phyloP scores from a whole-genome alignment of 2,888 invertebrate species.

The Lingula anatina region DNA sequence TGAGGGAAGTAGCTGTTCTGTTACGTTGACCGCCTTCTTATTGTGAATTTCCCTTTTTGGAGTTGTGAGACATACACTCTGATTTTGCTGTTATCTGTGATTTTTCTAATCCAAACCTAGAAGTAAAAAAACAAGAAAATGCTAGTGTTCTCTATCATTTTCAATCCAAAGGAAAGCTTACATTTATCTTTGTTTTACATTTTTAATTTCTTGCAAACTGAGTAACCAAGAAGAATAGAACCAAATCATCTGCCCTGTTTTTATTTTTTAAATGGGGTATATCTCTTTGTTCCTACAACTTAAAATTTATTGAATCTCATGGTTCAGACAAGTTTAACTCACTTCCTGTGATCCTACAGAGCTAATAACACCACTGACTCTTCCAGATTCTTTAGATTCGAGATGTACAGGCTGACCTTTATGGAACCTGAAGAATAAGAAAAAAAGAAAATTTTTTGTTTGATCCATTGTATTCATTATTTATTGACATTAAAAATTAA shows the following conservation, averaged over 20 bases:
- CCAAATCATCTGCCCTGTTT: not conserved
- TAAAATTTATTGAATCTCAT: too few relatives aligned
- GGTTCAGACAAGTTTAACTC: constrained; percentile 29
- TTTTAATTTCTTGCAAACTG: not conserved
- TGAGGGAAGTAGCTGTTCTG: too few relatives aligned
- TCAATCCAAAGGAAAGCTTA: not conserved
- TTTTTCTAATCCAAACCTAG: constrained; percentile 87
- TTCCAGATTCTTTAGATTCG: constrained; percentile 78
- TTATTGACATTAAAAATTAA: too few relatives aligned
- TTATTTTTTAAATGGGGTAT: not conserved
- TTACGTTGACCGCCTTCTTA: constrained; percentile 70
- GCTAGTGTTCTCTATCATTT: not conserved
- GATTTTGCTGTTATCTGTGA: constrained; percentile 71
- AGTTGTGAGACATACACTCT: constrained; percentile 79
- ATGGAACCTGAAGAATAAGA: constrained; percentile 75
- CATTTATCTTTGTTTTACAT: not conserved
- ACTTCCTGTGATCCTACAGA: constrained; percentile 88
- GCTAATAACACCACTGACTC: constrained; percentile 84
- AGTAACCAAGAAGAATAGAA: not conserved
- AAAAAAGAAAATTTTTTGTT: constrained; percentile 10
- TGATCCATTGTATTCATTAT: not conserved
- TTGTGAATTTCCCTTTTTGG: constrained; percentile 80
- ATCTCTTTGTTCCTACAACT: too few relatives aligned
- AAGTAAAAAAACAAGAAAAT: constrained; percentile 42
- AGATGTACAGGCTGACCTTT: constrained; percentile 88